Conservation (phyloP, 2,113 vertebrate species). For the Amia ocellicauda region DNA sequence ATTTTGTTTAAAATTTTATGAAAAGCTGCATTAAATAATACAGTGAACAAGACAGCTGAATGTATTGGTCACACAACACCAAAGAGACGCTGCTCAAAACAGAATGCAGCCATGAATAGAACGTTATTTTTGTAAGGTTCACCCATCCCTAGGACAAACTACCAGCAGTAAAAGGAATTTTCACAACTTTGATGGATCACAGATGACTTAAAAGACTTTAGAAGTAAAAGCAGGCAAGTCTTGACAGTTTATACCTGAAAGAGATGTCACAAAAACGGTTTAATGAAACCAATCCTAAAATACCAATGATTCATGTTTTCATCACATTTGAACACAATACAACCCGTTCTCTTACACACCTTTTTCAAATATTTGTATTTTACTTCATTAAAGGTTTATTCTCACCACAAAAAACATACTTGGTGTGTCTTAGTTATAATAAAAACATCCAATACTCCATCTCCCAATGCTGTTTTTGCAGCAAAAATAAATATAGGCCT, state of each 20-base stretch:
- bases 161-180: background rate
- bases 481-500: too few species aligned
- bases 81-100: background rate
- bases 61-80: too few species aligned
- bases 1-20: too few species aligned
- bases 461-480: too few species aligned
- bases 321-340: conserved; percentile 67
- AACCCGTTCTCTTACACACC: background rate
- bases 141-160: background rate
- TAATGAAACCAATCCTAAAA: conserved; percentile 77
- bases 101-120: background rate
- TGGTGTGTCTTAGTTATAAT: too few species aligned
- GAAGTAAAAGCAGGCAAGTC: conserved; percentile 22
- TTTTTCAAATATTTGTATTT: too few species aligned
- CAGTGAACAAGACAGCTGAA: too few species aligned
- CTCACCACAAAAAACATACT: too few species aligned
- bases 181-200: background rate
- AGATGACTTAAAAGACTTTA: conserved; percentile 9
- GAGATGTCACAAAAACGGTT: conserved; percentile 67
- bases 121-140: too few species aligned
- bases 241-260: conserved; percentile 10
- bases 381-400: too few species aligned
- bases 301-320: conserved; percentile 76
- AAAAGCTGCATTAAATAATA: too few species aligned
- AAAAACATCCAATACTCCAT: too few species aligned